Conservation (phyloP, 1,140 invertebrate species). For the Ruditapes philippinarum region DNA sequence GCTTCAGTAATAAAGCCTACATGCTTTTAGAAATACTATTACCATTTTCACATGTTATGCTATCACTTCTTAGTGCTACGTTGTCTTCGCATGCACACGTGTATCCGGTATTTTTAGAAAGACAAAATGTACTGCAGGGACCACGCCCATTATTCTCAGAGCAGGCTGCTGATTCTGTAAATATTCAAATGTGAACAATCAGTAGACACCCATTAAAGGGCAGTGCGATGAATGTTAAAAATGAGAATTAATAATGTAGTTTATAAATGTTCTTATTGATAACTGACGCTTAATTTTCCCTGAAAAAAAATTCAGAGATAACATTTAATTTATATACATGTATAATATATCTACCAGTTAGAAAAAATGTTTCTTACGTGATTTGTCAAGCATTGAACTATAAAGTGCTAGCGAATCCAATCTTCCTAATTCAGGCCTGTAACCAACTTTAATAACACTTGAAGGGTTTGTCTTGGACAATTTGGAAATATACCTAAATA, state of each 20-base stretch:
- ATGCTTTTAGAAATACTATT: neutral
- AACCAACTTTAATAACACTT: neutral
- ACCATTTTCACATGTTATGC: slow-evolving; percentile 69
- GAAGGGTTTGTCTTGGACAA: neutral
- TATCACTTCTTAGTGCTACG: slow-evolving; percentile 3
- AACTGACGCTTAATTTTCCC: too few species aligned
- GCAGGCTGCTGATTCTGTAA: neutral
- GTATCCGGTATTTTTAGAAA: slow-evolving; percentile 1
- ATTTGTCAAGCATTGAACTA: neutral
- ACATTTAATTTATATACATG: neutral
- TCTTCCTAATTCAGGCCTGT: slow-evolving; percentile 13
- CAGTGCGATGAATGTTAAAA: too few species aligned
- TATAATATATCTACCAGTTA: too few species aligned
- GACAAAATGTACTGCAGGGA: slow-evolving; percentile 55
- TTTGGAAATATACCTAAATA: slow-evolving; percentile 7
- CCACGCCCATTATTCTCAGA: slow-evolving; percentile 34
- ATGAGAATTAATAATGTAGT: neutral
- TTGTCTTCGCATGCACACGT: slow-evolving; percentile 49
- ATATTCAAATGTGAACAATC: neutral
- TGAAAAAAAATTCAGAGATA: too few species aligned
- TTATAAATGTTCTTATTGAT: neutral
- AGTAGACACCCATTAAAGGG: neutral
- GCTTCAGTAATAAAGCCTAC: too few species aligned
- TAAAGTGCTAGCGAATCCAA: neutral
- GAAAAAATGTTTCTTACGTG: neutral